phyloP scores from a whole-genome alignment of 2,113 vertebrate genomes.

The Hyaena hyaena region DNA sequence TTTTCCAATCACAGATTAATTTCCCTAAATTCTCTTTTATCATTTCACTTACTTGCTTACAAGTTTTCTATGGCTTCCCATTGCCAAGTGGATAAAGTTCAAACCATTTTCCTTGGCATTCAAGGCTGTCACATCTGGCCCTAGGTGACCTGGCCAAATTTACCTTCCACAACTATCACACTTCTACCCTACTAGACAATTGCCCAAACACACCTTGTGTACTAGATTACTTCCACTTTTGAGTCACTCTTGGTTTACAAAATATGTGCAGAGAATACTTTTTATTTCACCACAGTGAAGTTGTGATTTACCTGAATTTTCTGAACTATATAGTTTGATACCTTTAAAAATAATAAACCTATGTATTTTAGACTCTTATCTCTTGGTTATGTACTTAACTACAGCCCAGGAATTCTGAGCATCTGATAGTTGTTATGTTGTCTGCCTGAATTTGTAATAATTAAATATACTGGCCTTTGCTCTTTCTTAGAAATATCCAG shows the following conservation, averaged over 20 bases:
- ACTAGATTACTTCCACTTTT: constrained; percentile 13
- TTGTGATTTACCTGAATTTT: not conserved
- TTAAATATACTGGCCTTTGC: not conserved
- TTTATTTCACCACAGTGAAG: constrained; percentile 23
- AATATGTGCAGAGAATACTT: not conserved
- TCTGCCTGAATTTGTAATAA: constrained; percentile 46
- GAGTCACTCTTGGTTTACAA: constrained; percentile 45
- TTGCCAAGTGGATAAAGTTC: constrained; percentile 36
- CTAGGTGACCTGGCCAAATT: not conserved
- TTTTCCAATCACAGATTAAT: not conserved
- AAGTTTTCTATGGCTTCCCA: not conserved
- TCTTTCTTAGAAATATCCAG: not conserved
- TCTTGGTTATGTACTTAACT: constrained; percentile 45
- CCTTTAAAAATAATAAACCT: constrained; percentile 50
- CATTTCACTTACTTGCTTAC: constrained; percentile 1
- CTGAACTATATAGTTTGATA: constrained; percentile 34
- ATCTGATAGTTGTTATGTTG: constrained; percentile 22
- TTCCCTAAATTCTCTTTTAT: not conserved
- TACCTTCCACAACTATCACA: not conserved
- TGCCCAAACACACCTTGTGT: not conserved
- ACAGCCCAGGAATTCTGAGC: not conserved
- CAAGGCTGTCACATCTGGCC: not conserved
- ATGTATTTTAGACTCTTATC: not conserved
- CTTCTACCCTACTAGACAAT: not conserved
- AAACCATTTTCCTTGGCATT: constrained; percentile 28